phyloP scores from a whole-genome alignment of 2,113 vertebrate species.

The Peucedramus taeniatus region DNA sequence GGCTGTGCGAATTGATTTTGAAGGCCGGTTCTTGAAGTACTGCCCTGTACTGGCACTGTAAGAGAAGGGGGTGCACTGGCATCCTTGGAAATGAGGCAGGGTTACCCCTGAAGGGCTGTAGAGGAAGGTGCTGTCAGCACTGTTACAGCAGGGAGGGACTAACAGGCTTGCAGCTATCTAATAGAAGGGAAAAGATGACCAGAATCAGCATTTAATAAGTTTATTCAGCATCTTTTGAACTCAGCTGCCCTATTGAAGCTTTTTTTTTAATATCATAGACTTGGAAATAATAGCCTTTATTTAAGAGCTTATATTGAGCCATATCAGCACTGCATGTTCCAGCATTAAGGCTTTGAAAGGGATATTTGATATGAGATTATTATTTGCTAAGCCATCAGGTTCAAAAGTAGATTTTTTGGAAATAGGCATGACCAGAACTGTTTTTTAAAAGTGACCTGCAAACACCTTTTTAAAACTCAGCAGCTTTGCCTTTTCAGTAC shows the following conservation, averaged over 20 bases:
- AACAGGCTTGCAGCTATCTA: background rate
- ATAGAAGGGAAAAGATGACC: background rate
- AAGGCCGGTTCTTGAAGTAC: accelerated
- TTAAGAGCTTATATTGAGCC: slow-evolving; percentile 26
- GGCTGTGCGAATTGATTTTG: background rate
- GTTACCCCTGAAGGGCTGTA: background rate
- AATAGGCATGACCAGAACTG: background rate
- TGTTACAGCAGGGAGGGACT: background rate
- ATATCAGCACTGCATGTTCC: slow-evolving; percentile 18
- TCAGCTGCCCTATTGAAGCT: background rate
- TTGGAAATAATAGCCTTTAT: slow-evolving; percentile 45
- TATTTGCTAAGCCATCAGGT: slow-evolving; percentile 48
- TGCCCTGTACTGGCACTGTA: too few species aligned
- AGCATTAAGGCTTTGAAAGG: slow-evolving; percentile 19
- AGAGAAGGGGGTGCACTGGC: background rate
- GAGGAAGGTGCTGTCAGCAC: background rate
- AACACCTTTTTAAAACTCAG: slow-evolving; percentile 10
- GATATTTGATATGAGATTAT: background rate
- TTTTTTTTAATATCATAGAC: background rate
- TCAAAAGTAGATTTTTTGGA: slow-evolving; percentile 29
- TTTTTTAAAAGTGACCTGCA: slow-evolving; percentile 5
- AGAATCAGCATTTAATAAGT: slow-evolving; percentile 26
- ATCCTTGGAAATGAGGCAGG: background rate
- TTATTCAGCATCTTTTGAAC: slow-evolving; percentile 36
- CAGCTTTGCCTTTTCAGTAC: background rate